phyloP scores from a whole-genome alignment of 2,797 vertebrate genomes.

The Choloepus didactylus region DNA sequence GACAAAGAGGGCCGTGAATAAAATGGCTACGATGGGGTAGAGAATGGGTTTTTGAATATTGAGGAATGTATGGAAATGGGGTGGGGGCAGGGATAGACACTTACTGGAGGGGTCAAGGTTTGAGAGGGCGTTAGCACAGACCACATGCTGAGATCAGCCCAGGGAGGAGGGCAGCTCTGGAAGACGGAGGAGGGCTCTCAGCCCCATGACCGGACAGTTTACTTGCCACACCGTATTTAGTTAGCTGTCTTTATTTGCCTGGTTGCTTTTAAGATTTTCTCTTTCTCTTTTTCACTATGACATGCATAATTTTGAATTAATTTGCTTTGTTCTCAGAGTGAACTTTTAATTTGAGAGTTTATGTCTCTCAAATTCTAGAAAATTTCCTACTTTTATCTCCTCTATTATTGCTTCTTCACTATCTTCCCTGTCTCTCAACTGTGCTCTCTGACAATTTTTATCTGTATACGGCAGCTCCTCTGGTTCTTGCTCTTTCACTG shows the following conservation, averaged over 20 bases:
- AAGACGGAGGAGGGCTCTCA: background rate
- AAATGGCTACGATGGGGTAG: background rate
- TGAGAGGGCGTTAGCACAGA: background rate
- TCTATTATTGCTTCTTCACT: background rate
- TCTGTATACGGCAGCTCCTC: background rate
- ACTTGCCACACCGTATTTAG: background rate
- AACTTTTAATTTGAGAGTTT: background rate
- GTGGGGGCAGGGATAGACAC: background rate
- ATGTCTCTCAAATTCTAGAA: background rate
- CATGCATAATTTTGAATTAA: background rate
- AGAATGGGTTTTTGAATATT: slow-evolving; percentile 1
- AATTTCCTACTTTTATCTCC: background rate
- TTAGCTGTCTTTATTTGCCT: background rate
- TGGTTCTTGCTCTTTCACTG: background rate
- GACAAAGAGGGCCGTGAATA: background rate
- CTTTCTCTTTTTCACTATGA: background rate
- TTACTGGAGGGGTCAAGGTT: background rate
- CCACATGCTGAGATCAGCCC: background rate
- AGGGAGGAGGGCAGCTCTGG: background rate
- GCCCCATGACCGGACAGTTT: background rate
- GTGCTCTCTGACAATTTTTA: background rate
- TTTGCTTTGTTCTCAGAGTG: background rate
- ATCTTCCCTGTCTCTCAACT: background rate
- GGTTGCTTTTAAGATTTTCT: slow-evolving; percentile 14
- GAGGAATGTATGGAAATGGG: background rate